Conservation (phyloP, 2,113 vertebrate species). For the Aleadryas rufinucha region DNA sequence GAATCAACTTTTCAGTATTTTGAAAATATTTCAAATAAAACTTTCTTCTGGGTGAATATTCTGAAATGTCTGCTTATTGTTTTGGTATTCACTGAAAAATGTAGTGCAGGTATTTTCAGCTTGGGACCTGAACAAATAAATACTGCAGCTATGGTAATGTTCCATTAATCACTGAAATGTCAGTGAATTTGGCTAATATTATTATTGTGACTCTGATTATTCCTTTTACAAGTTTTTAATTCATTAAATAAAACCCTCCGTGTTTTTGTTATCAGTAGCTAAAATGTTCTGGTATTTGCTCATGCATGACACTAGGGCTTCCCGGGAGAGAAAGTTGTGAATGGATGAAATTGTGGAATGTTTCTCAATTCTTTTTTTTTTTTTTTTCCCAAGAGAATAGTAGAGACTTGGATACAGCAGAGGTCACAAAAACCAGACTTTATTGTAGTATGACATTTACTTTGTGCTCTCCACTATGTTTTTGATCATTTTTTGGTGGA, state of each 20-base stretch:
- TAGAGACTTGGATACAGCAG: neutral
- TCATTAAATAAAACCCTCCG: neutral
- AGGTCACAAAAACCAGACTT: neutral
- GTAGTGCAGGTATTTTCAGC: neutral
- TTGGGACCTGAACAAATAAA: neutral
- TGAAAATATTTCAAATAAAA: neutral
- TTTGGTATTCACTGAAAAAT: neutral
- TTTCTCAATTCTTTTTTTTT: neutral
- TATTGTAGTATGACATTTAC: neutral
- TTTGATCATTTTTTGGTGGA: neutral
- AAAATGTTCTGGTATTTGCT: neutral
- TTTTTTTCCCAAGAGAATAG: neutral
- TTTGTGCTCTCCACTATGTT: neutral
- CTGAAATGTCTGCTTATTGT: neutral
- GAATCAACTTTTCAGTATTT: neutral
- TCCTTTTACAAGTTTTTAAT: neutral
- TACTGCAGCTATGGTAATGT: accelerated
- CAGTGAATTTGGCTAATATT: neutral
- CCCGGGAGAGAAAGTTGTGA: neutral
- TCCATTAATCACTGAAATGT: neutral
- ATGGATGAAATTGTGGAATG: neutral
- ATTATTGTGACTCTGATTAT: neutral
- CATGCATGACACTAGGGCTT: neutral
- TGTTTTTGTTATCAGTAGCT: neutral
- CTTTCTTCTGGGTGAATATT: neutral